These are phyloP conservation scores for Takifugu rubripes DNA, from an alignment of 2,797 vertebrate species.

Conservation along the genomic window DNA sequence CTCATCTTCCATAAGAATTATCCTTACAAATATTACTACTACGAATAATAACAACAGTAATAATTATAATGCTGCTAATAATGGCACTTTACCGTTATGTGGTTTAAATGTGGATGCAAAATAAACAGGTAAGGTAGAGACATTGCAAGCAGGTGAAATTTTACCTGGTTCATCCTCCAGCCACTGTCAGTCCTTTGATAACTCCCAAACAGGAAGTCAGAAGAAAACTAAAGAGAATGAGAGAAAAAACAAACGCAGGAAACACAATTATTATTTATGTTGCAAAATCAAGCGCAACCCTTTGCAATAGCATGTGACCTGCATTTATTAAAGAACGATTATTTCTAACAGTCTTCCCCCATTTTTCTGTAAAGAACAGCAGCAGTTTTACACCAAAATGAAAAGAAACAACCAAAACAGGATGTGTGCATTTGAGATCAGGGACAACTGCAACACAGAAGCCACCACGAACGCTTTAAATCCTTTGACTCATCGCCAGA, in stretches of 20 bases:
- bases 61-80: too few species aligned
- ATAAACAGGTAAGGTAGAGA: too few species aligned
- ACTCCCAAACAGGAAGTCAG: constrained; percentile 63
- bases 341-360: background rate
- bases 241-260: constrained; percentile 5
- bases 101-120: too few species aligned
- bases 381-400: constrained; percentile 10
- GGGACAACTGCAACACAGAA: background rate
- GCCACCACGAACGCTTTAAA: constrained; percentile 43
- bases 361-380: background rate
- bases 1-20: too few species aligned
- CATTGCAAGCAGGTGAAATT: constrained; percentile 4
- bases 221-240: constrained; percentile 55
- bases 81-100: too few species aligned
- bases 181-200: constrained; percentile 55
- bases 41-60: too few species aligned
- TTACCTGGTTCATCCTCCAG: constrained; percentile 74
- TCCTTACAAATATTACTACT: too few species aligned
- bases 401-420: constrained; percentile 33
- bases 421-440: constrained; percentile 22
- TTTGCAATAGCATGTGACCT: constrained; percentile 4
- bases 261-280: constrained; percentile 1
- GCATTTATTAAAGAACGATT: background rate
- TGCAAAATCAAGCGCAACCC: background rate
- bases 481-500: constrained; percentile 6